These are phyloP conservation scores for Buathra laborator DNA, from an alignment of 2,888 invertebrate species.

Conservation along the genomic window DNA sequence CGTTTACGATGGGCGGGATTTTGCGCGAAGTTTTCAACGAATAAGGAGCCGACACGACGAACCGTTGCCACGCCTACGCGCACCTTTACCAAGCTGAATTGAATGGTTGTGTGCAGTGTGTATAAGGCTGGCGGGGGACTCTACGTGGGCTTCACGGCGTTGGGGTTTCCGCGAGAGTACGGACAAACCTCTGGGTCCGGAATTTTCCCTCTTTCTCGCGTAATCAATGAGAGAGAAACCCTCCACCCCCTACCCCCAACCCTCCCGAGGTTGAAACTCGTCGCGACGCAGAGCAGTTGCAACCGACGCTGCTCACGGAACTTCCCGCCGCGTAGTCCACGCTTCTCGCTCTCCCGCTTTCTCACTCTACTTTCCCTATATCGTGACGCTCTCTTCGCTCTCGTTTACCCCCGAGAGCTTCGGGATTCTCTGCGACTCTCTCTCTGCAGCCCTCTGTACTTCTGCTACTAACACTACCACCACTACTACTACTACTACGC, in stretches of 20 bases:
- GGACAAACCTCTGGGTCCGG: slow-evolving; percentile 64
- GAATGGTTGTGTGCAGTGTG: slow-evolving; percentile 28
- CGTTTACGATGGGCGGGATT: slow-evolving; percentile 76
- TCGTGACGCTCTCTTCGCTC: slow-evolving; percentile 27
- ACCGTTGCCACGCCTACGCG: slow-evolving; percentile 84
- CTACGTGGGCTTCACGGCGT: slow-evolving; percentile 59
- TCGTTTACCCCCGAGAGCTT: slow-evolving; percentile 26
- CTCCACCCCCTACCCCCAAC: neutral
- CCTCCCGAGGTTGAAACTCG: slow-evolving; percentile 5
- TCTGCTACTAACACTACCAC: neutral
- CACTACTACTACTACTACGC: neutral
- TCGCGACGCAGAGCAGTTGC: slow-evolving; percentile 56
- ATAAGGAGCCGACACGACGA: slow-evolving; percentile 83
- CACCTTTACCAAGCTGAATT: slow-evolving; percentile 77
- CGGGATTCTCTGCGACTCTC: slow-evolving; percentile 29
- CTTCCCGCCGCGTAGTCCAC: slow-evolving; percentile 48
- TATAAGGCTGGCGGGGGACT: neutral
- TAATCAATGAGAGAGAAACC: slow-evolving; percentile 82
- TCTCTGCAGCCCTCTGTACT: neutral
- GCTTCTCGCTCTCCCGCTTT: slow-evolving; percentile 38
- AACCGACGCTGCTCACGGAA: slow-evolving; percentile 51
- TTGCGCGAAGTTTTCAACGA: slow-evolving; percentile 85
- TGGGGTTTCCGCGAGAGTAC: slow-evolving; percentile 45
- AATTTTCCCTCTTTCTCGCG: slow-evolving; percentile 85
- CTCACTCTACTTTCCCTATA: slow-evolving; percentile 33